Conservation (phyloP, 2,888 invertebrate genomes). For the Parelbella ahira region DNA sequence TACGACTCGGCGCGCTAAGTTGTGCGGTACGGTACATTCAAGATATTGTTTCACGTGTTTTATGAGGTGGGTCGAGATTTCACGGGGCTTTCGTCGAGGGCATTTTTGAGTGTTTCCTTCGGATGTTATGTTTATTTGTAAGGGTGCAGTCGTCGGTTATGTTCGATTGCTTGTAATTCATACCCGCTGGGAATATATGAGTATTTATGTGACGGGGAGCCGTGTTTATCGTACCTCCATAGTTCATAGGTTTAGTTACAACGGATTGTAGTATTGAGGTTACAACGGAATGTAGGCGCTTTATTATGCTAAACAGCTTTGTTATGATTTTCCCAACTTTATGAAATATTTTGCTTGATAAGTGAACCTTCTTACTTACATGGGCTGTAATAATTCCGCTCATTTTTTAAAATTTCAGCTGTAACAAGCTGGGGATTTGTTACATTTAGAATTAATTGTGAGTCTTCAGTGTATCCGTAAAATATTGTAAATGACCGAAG, state of each 20-base stretch:
- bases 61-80: slow-evolving; percentile 77
- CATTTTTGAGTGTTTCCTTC: slow-evolving; percentile 63
- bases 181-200: slow-evolving; percentile 43
- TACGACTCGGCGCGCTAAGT: not conserved
- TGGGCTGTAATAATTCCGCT: too few species aligned
- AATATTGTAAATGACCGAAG: too few species aligned
- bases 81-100: slow-evolving; percentile 58
- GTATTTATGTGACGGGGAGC: slow-evolving; percentile 43
- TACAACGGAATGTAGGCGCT: too few species aligned
- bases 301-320: too few species aligned
- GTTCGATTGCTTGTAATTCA: slow-evolving; percentile 54
- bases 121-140: slow-evolving; percentile 52
- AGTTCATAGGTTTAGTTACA: slow-evolving; percentile 2
- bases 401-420: too few species aligned
- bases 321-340: too few species aligned
- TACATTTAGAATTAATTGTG: too few species aligned
- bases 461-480: too few species aligned
- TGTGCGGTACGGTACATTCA: slow-evolving; percentile 36
- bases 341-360: too few species aligned
- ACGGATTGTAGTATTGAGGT: not conserved
- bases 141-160: slow-evolving; percentile 41
- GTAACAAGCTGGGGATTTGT: too few species aligned
- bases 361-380: too few species aligned
- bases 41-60: slow-evolving; percentile 79
- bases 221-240: slow-evolving; percentile 40